phyloP scores from a whole-genome alignment of 2,113 vertebrate genomes.

The Sander vitreus region DNA sequence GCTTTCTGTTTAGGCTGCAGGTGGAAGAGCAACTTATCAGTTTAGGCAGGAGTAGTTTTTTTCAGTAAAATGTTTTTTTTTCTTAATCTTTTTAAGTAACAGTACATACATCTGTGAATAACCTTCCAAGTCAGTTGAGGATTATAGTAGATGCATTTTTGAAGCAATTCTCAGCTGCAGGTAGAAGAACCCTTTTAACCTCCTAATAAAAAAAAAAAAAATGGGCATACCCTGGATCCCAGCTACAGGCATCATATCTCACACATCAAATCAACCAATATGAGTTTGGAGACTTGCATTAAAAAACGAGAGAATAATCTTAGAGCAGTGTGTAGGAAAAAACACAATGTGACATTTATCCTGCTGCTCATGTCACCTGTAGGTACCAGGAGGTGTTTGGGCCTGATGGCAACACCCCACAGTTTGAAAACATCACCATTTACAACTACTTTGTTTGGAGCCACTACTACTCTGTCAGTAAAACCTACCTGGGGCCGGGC shows the following conservation, averaged over 20 bases:
- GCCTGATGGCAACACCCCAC: conserved; percentile 89
- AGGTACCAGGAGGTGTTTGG: conserved; percentile 87
- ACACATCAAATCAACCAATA: background rate
- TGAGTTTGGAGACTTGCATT: background rate
- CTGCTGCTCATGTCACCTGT: conserved; percentile 15
- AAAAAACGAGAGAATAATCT: conserved; percentile 3
- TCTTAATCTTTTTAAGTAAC: conserved; percentile 29
- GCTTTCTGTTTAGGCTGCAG: conserved; percentile 19
- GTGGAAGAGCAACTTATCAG: conserved; percentile 30
- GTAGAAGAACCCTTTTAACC: conserved; percentile 37
- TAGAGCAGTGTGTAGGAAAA: background rate
- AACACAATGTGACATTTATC: conserved; percentile 11
- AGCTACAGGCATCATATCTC: conserved; percentile 5
- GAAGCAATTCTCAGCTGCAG: conserved; percentile 39
- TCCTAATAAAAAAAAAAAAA: conserved; percentile 7
- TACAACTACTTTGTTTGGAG: conserved; percentile 99
- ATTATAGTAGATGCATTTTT: conserved; percentile 42
- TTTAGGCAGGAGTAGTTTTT: conserved; percentile 6
- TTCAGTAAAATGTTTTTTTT: conserved; percentile 31
- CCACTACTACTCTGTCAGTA: conserved; percentile 97
- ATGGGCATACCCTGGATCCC: conserved; percentile 2
- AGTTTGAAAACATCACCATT: conserved; percentile 95
- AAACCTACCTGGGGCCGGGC: conserved; percentile 92
- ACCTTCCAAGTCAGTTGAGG: conserved; percentile 34
- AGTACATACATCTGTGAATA: conserved; percentile 44